phyloP scores from a whole-genome alignment of 1,140 invertebrate genomes.

The Patella vulgata region DNA sequence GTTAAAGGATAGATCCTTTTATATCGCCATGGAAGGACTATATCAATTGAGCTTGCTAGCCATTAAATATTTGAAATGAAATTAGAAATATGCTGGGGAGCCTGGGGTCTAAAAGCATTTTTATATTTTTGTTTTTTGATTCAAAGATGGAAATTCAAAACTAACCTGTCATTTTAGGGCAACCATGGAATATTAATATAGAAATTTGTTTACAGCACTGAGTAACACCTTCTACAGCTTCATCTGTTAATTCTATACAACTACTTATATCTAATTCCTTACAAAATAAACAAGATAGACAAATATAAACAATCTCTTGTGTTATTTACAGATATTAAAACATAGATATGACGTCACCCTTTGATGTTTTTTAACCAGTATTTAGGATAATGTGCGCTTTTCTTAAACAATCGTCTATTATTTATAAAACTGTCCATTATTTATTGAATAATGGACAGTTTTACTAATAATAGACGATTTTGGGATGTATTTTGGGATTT shows the following conservation, averaged over 20 bases:
- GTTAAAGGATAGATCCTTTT: not conserved
- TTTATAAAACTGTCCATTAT: too few species aligned
- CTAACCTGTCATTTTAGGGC: constrained; percentile 60
- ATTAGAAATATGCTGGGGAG: not conserved
- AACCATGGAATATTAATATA: constrained; percentile 60
- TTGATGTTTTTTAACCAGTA: not conserved
- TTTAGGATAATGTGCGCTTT: too few species aligned
- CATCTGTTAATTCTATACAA: constrained; percentile 54
- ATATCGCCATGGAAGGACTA: not conserved
- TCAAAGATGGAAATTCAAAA: not conserved
- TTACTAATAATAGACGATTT: not conserved
- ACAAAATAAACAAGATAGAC: constrained; percentile 8
- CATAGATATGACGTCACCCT: not conserved
- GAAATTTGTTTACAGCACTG: constrained; percentile 53
- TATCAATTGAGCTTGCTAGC: not conserved
- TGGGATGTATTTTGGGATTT: not conserved
- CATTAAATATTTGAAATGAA: not conserved
- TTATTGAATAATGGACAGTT: too few species aligned
- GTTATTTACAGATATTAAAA: not conserved
- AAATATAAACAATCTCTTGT: not conserved
- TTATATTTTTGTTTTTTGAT: not conserved
- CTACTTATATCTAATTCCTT: constrained; percentile 60
- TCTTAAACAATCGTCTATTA: too few species aligned
- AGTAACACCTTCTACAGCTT: constrained; percentile 56
- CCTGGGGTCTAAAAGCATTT: not conserved